These are phyloP conservation scores for Sorex maritimensis DNA, from an alignment of 2,797 vertebrate species.

Conservation along the genomic window DNA sequence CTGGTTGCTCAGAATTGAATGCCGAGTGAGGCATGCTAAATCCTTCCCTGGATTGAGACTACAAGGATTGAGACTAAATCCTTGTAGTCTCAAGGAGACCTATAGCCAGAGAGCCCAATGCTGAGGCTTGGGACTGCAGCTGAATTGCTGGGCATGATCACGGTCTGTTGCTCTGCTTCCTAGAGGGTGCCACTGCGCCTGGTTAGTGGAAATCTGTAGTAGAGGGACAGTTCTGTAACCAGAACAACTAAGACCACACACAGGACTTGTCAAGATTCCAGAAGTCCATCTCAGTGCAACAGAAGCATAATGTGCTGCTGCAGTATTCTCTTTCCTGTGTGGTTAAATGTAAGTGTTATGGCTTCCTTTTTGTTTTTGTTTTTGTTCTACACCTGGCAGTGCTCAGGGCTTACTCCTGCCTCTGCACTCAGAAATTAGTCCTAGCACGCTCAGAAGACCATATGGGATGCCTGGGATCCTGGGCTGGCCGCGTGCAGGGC, in stretches of 20 bases:
- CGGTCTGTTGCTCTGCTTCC: background rate
- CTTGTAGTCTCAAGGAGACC: conserved; percentile 8
- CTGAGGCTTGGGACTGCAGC: background rate
- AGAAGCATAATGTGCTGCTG: background rate
- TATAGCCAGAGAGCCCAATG: background rate
- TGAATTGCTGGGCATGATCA: background rate
- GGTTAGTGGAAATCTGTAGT: background rate
- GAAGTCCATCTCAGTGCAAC: background rate
- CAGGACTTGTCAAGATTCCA: background rate
- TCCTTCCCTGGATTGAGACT: too few species aligned
- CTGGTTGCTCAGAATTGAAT: background rate
- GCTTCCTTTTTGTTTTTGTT: background rate
- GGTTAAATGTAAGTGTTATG: background rate
- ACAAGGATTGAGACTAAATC: too few species aligned
- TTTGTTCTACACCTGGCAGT: too few species aligned
- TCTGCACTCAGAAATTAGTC: too few species aligned
- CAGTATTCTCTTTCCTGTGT: background rate
- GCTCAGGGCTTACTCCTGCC: background rate
- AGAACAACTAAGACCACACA: background rate
- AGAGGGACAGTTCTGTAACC: background rate
- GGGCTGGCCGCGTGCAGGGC: too few species aligned
- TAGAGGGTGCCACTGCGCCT: background rate
- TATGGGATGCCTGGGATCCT: too few species aligned
- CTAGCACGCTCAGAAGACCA: too few species aligned
- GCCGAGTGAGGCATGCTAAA: background rate